Evolutionary conservation across 2,113 vertebrate genomes (phyloP), one percentile per base, ranked within the genome.

Genomic region (Cynopterus brachyotis): DNA sequence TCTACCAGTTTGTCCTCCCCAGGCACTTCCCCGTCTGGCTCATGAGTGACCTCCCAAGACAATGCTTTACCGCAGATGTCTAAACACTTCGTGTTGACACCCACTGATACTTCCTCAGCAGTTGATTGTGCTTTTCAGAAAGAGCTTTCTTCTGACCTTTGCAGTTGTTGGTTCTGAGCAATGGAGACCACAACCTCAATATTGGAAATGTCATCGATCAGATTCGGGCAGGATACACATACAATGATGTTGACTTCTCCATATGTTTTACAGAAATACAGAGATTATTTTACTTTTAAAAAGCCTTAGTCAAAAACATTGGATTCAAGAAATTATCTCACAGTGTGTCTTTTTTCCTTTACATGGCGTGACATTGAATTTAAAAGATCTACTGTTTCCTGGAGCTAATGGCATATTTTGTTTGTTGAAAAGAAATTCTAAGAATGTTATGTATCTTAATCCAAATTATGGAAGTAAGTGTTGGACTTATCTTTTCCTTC

Each of bases 11-110:
- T 99, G 32, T 99, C 99, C 26, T 99, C 99, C 40, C 99, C 99
- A 0, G 99, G 98, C 1, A 99, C 99, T 0, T 99, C 99, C 5
- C 99, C 99, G 0, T 99, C 99, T 0, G 98, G 99, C 94, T 99
- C 99, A 0, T 99, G 99, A 0, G 98, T 99, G 97, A 99, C 99
- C 97, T 99, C 99, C 30, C 97, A 99, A 95, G 99, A 99, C 98
- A 99, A 99, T 53, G 99, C 98, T 97, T 99, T 99, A 97, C 99
- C 99, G 35, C 99, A 99, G 97, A 99, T 99, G 98, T 99, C 99
- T 8, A 99, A 99, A 96, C 99, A 99, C 28, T 97, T 98, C 13
- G 97, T 98, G 82, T 98, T 99, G 81, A 98, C 98, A 22, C 96
- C 98, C 53, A 98, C 98, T 11, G 98, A 99, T 91, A 98, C 98